Evolutionary conservation across 2,888 invertebrate species (phyloP).

Genomic region (Spicauda simplicius): DNA sequence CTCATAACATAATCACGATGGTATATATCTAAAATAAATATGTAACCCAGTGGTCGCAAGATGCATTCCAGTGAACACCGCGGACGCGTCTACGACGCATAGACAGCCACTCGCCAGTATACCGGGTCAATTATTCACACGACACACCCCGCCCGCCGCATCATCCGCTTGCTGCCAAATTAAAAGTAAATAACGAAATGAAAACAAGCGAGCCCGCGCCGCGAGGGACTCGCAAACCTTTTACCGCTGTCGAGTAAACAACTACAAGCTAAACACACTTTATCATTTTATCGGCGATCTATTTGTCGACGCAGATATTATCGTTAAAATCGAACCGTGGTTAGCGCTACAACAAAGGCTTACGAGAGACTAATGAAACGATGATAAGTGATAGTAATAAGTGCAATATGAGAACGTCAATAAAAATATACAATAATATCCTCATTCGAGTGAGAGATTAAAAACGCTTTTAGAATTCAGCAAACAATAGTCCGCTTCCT

Average conservation of each 20-base stretch:
- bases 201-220: conserved; percentile 78
- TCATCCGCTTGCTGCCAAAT: conserved; percentile 84
- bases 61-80: conserved; percentile 8
- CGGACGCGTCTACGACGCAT: conserved; percentile 41
- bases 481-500: conserved; percentile 37
- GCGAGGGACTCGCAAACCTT: conserved; percentile 83
- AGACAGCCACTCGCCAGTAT: conserved; percentile 56
- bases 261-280: conserved; percentile 79
- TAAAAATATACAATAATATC: conserved; percentile 6
- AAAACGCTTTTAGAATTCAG: conserved; percentile 33
- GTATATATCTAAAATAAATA: not conserved
- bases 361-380: conserved; percentile 14
- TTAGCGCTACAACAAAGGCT: conserved; percentile 40
- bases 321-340: conserved; percentile 60
- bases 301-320: conserved; percentile 74
- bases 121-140: conserved; percentile 80
- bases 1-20: too few relatives aligned
- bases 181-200: conserved; percentile 85
- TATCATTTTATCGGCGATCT: conserved; percentile 79
- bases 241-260: conserved; percentile 81
- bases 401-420: conserved; percentile 12
- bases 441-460: conserved; percentile 36
- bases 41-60: not conserved
- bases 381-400: conserved; percentile 3
- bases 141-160: conserved; percentile 71